Conservation (phyloP, 1,140 invertebrate genomes). For the Saccostrea glomerata region DNA sequence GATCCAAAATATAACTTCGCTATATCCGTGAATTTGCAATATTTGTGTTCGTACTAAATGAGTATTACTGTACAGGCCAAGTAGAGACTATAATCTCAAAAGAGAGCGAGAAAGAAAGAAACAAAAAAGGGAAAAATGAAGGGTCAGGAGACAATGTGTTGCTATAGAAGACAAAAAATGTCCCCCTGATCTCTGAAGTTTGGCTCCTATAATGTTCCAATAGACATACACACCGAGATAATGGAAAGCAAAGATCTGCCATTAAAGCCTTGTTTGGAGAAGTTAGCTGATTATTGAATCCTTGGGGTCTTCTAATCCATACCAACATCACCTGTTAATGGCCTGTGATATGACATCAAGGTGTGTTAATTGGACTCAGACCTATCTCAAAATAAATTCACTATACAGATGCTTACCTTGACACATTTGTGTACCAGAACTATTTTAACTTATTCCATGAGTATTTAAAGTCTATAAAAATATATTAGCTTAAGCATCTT, state of each 20-base stretch:
- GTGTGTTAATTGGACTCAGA: not conserved
- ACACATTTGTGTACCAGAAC: not conserved
- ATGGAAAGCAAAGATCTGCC: not conserved
- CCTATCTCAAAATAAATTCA: not conserved
- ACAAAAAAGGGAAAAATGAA: too few relatives aligned
- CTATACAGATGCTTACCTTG: not conserved
- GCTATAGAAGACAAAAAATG: slow-evolving; percentile 7
- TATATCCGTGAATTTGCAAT: too few relatives aligned
- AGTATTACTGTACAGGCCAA: too few relatives aligned
- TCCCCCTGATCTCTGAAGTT: not conserved
- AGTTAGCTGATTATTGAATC: not conserved
- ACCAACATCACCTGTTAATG: not conserved
- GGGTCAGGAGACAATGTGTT: not conserved
- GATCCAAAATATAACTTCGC: too few relatives aligned
- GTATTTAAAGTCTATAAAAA: too few relatives aligned
- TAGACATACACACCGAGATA: not conserved
- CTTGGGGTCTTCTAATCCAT: not conserved
- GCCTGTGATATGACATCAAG: not conserved
- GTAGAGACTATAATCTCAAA: too few relatives aligned
- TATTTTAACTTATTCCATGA: too few relatives aligned
- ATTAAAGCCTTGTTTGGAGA: slow-evolving; percentile 1
- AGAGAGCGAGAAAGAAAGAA: too few relatives aligned
- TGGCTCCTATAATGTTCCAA: not conserved
- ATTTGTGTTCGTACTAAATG: too few relatives aligned
- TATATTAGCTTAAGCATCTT: too few relatives aligned